Base-by-base conservation (phyloP, 2,888 invertebrate genomes). In the Biston betularia region DNA sequence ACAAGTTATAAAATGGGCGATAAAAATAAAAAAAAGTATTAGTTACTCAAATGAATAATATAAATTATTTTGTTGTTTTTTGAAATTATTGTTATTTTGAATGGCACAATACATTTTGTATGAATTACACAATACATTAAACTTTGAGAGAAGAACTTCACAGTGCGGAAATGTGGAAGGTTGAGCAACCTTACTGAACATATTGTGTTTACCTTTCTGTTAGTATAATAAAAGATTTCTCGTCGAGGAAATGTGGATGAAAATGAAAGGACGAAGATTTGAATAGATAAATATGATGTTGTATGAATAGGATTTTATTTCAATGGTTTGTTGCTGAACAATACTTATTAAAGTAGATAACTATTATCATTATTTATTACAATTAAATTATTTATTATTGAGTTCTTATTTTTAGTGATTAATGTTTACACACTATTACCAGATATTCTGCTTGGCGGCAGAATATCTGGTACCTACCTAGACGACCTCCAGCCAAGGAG, bases 181-280 rank as follows among this genome's bases (percentile, higher is more conserved):
- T 58, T 58, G 14, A 48, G 33, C 42, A 52, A 64, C 24, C 24
- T 24, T 24, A 24, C 64, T 64, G 38, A 8, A 42, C 34, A 3
- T 48, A 65, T 35, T 59, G 48, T 33, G 35, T 12, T 6, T 59
- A n/a, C 12, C 58, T 50, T 49, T 63, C 52, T 56, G 59, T 60
- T 63, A 55, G 60, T 38, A 57, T 65, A 44, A 57, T 63, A 72
- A 63, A 53, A 69, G 55, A 68, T 68, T 68, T 55, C 55, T 35
- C 63, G 65, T 68, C 60, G 63, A 57, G 53, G 59, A 72, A 70
- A 72, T 66, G 59, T 63, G 62, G 46, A 59, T 48, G 50, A 54
- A 62, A 68, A 70, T 65, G 65, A 66, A 66, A 68, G 62, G 50
- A 46, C 48, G 38, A 35, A 53, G 42, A 64, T 64, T 66, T 58